Evolutionary conservation across 2,888 invertebrate species (phyloP).

Genomic region (Morpho deidamia): DNA sequence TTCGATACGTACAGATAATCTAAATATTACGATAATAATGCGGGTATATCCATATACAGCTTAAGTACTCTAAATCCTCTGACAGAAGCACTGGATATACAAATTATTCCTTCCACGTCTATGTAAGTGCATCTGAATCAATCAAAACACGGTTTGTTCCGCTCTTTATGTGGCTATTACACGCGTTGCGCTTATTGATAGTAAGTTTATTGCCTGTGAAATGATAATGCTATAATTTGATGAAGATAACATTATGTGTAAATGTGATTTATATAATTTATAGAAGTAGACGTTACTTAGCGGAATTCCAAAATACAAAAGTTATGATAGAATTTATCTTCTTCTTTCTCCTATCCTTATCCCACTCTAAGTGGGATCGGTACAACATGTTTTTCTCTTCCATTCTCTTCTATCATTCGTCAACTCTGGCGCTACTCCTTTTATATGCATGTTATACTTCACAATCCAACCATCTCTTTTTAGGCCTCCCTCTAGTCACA

Average conservation of each 20-base stretch:
- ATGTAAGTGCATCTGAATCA: conserved; percentile 74
- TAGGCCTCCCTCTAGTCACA: too few species aligned
- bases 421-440: too few species aligned
- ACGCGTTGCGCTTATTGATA: conserved; percentile 53
- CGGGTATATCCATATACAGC: conserved; percentile 37
- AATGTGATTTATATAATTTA: conserved; percentile 5
- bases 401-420: too few species aligned
- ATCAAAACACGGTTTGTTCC: conserved; percentile 63
- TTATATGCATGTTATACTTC: too few species aligned
- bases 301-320: too few species aligned
- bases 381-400: too few species aligned
- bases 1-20: neutral
- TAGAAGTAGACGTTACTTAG: neutral
- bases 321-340: too few species aligned
- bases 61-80: conserved; percentile 23
- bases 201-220: conserved; percentile 48
- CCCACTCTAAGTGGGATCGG: too few species aligned
- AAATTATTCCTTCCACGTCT: conserved; percentile 76
- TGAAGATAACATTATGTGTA: conserved; percentile 21
- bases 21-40: neutral
- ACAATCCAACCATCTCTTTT: too few species aligned
- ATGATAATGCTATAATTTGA: conserved; percentile 38
- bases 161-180: conserved; percentile 56
- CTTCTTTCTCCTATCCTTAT: too few species aligned
- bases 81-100: conserved; percentile 61